These are phyloP conservation scores for Vesta saturnalis DNA, from an alignment of 2,888 invertebrate species.

Conservation along the genomic window DNA sequence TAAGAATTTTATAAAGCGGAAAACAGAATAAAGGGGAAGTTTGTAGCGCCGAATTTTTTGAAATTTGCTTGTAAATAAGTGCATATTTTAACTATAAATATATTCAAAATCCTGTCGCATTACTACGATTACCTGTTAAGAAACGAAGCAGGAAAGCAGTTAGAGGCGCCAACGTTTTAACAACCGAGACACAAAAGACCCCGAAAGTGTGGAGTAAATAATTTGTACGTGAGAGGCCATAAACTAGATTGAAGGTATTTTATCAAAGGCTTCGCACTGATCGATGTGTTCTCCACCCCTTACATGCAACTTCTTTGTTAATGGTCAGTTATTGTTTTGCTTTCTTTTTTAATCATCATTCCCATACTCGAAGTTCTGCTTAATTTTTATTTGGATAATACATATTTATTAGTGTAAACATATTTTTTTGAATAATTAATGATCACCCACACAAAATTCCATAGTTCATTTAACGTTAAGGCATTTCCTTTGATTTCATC, in stretches of 20 bases:
- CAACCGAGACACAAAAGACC: slow-evolving; percentile 63
- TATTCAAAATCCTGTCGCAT: slow-evolving; percentile 19
- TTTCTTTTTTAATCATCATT: slow-evolving; percentile 3
- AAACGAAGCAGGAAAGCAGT: slow-evolving; percentile 43
- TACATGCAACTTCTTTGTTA: slow-evolving; percentile 9
- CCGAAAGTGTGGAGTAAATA: slow-evolving; percentile 59
- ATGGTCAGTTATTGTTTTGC: slow-evolving; percentile 2
- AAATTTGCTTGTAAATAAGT: slow-evolving; percentile 1
- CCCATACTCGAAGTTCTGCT: neutral
- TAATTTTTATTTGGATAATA: neutral
- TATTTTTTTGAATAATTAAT: neutral
- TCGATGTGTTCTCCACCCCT: slow-evolving; percentile 19
- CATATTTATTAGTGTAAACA: neutral
- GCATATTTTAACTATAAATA: slow-evolving; percentile 8
- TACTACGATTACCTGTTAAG: slow-evolving; percentile 20
- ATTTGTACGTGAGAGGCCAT: slow-evolving; percentile 59
- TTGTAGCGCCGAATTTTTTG: slow-evolving; percentile 13
- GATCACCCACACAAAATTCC: neutral
- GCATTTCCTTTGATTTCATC: neutral
- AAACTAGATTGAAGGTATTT: slow-evolving; percentile 65
- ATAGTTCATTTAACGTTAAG: too few species aligned
- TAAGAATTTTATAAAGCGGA: slow-evolving; percentile 45
- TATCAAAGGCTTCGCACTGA: slow-evolving; percentile 31
- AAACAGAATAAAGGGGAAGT: slow-evolving; percentile 34
- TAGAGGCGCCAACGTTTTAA: slow-evolving; percentile 62